These are phyloP conservation scores for Probosciger aterrimus DNA, from an alignment of 2,113 vertebrate genomes.

Conservation along the genomic window DNA sequence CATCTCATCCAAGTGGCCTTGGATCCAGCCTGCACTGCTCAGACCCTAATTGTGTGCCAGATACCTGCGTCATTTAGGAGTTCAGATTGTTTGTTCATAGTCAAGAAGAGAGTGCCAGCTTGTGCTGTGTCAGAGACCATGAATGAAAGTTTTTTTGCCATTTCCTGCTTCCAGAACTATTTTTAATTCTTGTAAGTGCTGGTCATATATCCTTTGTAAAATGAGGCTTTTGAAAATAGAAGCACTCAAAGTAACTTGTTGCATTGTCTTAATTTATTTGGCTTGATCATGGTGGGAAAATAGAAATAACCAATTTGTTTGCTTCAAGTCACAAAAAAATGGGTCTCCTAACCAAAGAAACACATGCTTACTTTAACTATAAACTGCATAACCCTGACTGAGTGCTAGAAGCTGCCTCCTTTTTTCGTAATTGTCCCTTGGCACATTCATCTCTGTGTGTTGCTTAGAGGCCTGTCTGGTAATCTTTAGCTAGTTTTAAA, in stretches of 20 bases:
- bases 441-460: constrained; percentile 46
- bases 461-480: constrained; percentile 68
- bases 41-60: background rate
- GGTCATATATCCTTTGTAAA: background rate
- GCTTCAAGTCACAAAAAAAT: background rate
- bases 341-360: background rate
- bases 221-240: background rate
- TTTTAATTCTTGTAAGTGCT: background rate
- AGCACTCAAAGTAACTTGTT: background rate
- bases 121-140: background rate
- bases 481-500: constrained; percentile 68
- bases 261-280: background rate
- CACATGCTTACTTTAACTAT: constrained; percentile 19
- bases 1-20: background rate
- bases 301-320: background rate
- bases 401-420: background rate
- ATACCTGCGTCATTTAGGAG: background rate
- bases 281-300: background rate
- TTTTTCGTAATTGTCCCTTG: constrained; percentile 44
- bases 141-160: background rate
- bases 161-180: background rate
- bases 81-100: background rate
- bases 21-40: background rate
- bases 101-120: background rate
- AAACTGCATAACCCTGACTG: background rate